Evolutionary conservation across 2,797 vertebrate genomes (phyloP), one percentile per base, ranked within the genome.

Genomic region (Philypnodon macrostomus): DNA sequence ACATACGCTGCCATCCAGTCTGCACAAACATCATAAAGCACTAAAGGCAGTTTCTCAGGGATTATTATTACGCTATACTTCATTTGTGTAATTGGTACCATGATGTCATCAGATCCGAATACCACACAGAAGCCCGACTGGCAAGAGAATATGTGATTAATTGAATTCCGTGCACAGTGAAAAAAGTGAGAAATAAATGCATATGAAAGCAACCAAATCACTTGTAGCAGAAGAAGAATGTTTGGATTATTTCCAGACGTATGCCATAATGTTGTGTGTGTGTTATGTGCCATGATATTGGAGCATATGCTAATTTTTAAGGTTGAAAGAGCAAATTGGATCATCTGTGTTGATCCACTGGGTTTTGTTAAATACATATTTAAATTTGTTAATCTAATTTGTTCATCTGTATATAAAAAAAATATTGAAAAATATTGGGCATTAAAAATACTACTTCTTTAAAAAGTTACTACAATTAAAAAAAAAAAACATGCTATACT

Each of bases 101-200:
- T 35, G 14, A 52, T 47, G 15, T 46, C 9, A 45, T 24, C 30
- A 17, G 34, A 38, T 39, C 34, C 17, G 32, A 26, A 34, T 26
- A 35, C 15, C 29, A 53, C 35, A 18, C 40, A n/a, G 27, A 45
- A 48, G 10, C 16, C 16, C 18, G 24, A 13, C 21, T 13, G 18
- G 32, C 32, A 13, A 24, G 37, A 10, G n/a, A 44, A 35, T 12
- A 9, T 36, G 5, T 36, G 21, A 32, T 59, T 46, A 59, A 59
- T 47, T 27, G 29, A 36, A 19, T 15, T 19, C 15, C 21, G 12
- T 10, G 24, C 33, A 50, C 31, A 27, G 47, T 49, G n/a, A n/a
- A n/a, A n/a, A n/a, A 14, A 19, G 29, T 46, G 26, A 19, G 34
- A 56, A 40, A 41, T 41, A 21, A 18, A 27, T 8, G 4, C 17